Evolutionary conservation across 2,888 invertebrate species (phyloP).

Genomic region (Nudaria mundana): DNA sequence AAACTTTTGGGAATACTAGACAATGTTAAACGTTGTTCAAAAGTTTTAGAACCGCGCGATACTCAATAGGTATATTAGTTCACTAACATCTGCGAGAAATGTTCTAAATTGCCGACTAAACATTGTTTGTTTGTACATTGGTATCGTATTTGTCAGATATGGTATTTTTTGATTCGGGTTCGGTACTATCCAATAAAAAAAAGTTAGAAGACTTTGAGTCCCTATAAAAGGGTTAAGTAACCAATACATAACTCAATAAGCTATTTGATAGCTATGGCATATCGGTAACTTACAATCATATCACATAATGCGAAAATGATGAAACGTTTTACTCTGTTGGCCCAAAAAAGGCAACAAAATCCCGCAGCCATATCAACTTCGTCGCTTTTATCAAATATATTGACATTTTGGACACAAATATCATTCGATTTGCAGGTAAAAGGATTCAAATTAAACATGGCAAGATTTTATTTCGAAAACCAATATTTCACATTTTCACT

Average conservation of each 20-base stretch:
- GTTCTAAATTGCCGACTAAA: not conserved
- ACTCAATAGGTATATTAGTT: slow-evolving; percentile 7
- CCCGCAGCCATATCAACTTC: slow-evolving; percentile 1
- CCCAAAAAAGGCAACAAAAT: not conserved
- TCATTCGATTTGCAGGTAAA: slow-evolving; percentile 4
- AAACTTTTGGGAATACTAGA: slow-evolving; percentile 14
- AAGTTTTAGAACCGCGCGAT: slow-evolving; percentile 15
- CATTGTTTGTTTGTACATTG: not conserved
- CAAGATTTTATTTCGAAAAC: not conserved
- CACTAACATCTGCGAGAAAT: not conserved
- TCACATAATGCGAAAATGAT: not conserved
- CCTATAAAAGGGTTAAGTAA: too few relatives aligned
- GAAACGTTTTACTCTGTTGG: slow-evolving; percentile 3
- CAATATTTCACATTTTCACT: too few relatives aligned
- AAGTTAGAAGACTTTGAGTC: too few relatives aligned
- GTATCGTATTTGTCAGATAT: not conserved
- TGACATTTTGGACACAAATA: slow-evolving; percentile 8
- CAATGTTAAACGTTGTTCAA: slow-evolving; percentile 14
- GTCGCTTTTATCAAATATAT: slow-evolving; percentile 8
- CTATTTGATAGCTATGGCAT: too few relatives aligned
- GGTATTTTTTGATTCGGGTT: too few relatives aligned
- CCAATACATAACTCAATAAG: too few relatives aligned
- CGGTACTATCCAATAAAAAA: too few relatives aligned
- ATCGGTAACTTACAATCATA: too few relatives aligned
- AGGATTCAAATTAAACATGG: slow-evolving; percentile 6